Evolutionary conservation across 2,888 invertebrate species (phyloP).

Genomic region (Agrotis puta): DNA sequence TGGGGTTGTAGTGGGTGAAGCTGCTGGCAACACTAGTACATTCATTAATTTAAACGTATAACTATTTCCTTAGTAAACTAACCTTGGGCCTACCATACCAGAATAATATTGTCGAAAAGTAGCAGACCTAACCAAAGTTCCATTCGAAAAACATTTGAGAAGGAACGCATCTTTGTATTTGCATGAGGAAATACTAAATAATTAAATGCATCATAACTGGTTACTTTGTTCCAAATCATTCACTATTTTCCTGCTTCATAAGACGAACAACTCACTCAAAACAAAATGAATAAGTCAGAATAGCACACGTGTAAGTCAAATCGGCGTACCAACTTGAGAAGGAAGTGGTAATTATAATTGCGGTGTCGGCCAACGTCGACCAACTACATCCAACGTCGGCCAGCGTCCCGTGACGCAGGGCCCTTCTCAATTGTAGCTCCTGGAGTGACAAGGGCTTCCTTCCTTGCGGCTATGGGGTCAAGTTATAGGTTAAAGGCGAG

Average conservation of each 20-base stretch:
- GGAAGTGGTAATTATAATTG: constrained; percentile 78
- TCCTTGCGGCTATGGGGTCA: constrained; percentile 59
- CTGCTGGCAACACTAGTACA: too few species aligned
- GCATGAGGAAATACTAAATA: not conserved
- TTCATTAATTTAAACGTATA: too few species aligned
- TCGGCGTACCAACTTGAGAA: constrained; percentile 72
- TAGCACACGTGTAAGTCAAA: constrained; percentile 55
- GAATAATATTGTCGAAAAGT: not conserved
- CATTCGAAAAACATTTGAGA: not conserved
- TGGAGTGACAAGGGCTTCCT: constrained; percentile 70
- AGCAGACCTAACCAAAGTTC: not conserved
- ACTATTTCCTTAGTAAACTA: too few species aligned
- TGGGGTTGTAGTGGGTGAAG: too few species aligned
- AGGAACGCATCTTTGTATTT: not conserved
- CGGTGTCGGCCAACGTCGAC: constrained; percentile 58
- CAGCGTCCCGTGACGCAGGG: constrained; percentile 64
- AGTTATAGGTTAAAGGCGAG: constrained; percentile 29
- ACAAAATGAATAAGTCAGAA: constrained; percentile 48
- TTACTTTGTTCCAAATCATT: constrained; percentile 5
- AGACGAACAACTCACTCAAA: constrained; percentile 2
- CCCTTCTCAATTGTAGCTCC: constrained; percentile 71
- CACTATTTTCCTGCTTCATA: not conserved
- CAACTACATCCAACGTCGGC: constrained; percentile 16
- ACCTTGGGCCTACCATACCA: too few species aligned
- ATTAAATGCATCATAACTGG: not conserved